phyloP scores from a whole-genome alignment of 2,113 vertebrate species.

The Leucopsar rothschildi region DNA sequence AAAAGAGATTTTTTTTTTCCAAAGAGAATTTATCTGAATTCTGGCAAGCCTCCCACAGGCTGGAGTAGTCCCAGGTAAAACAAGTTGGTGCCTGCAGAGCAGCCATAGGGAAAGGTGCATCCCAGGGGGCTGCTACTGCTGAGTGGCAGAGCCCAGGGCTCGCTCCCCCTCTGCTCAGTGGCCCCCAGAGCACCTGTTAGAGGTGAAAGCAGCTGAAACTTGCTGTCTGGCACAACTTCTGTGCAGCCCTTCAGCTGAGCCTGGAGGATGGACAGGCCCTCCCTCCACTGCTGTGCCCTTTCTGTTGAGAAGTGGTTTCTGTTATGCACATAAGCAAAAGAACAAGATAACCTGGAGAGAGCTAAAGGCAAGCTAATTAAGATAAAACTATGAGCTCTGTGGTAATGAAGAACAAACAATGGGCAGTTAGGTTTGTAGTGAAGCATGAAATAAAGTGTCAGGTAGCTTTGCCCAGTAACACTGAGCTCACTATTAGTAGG shows the following conservation, averaged over 20 bases:
- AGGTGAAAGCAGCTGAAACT: background rate
- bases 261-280: background rate
- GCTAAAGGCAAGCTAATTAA: background rate
- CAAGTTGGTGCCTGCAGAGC: background rate
- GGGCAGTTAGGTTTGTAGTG: background rate
- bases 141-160: background rate
- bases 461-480: background rate
- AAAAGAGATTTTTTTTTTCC: background rate
- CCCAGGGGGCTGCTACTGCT: background rate
- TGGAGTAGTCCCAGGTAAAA: background rate
- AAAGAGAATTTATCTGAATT: background rate
- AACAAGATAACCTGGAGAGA: background rate
- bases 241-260: background rate
- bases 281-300: fast-evolving
- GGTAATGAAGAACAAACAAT: background rate
- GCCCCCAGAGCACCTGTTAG: fast-evolving
- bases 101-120: background rate
- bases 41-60: background rate
- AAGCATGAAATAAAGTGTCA: background rate
- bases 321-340: fast-evolving
- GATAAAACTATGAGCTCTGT: background rate
- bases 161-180: fast-evolving
- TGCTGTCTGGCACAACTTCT: background rate
- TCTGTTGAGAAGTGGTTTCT: background rate
- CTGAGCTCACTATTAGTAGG: background rate